These are phyloP conservation scores for Macrotis lagotis DNA, from an alignment of 2,113 vertebrate genomes.

Conservation along the genomic window DNA sequence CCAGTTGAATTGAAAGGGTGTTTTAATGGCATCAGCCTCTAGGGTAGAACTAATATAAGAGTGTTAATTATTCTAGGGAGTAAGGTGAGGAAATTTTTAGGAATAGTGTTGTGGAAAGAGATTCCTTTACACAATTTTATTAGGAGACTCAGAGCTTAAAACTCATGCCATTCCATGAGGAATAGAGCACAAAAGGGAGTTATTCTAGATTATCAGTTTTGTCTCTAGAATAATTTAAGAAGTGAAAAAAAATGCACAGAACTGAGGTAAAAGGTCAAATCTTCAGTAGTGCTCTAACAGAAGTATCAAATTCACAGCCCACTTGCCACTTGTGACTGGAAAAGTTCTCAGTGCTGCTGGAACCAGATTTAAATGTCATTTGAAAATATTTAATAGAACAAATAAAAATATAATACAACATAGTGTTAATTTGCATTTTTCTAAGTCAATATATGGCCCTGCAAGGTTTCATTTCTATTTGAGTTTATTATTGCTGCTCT, in stretches of 20 bases:
- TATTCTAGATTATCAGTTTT: neutral
- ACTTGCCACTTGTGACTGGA: neutral
- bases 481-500: neutral
- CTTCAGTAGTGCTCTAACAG: neutral
- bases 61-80: neutral
- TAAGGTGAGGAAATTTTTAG: neutral
- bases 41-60: neutral
- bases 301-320: neutral
- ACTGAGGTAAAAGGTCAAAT: neutral
- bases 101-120: neutral
- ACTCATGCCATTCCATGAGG: neutral
- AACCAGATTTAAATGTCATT: neutral
- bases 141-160: constrained; percentile 11
- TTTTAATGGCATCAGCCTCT: constrained; percentile 1
- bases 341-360: neutral
- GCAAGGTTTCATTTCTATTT: neutral
- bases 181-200: neutral
- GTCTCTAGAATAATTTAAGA: constrained; percentile 22
- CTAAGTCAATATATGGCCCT: neutral
- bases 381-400: neutral
- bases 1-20: neutral
- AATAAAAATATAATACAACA: neutral
- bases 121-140: neutral
- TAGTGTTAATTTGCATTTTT: neutral
- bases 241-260: neutral